phyloP scores from a whole-genome alignment of 2,113 vertebrate species.

The Clarias batrachus region DNA sequence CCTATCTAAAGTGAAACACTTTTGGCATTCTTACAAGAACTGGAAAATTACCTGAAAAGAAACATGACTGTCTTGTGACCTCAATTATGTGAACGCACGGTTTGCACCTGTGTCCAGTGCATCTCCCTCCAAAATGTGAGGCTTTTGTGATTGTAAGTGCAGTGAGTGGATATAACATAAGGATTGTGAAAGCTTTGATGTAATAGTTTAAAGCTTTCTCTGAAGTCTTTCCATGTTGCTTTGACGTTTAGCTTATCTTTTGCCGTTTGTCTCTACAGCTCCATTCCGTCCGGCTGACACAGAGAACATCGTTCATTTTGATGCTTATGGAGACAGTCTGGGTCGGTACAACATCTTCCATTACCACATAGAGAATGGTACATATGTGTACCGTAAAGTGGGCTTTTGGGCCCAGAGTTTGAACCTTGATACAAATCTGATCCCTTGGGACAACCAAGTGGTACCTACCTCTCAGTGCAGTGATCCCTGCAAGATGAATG shows the following conservation, averaged over 20 bases:
- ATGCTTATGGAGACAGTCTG: conserved; percentile 86
- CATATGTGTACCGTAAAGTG: conserved; percentile 87
- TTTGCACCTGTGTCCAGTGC: conserved; percentile 52
- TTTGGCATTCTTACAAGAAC: conserved; percentile 26
- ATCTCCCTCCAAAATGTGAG: conserved; percentile 13
- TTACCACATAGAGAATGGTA: conserved; percentile 79
- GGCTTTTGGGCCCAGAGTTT: conserved; percentile 95
- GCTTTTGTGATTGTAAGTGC: conserved; percentile 9
- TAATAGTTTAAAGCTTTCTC: conserved; percentile 18
- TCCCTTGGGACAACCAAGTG: conserved; percentile 79
- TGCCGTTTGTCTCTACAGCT: conserved; percentile 70
- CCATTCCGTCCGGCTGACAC: conserved; percentile 89
- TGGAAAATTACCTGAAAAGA: conserved; percentile 44
- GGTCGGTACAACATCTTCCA: conserved; percentile 98
- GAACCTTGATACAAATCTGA: conserved; percentile 81
- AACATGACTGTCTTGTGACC: conserved; percentile 36
- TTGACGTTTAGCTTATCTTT: conserved; percentile 32
- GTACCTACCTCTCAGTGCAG: conserved; percentile 93
- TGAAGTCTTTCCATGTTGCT: conserved; percentile 22
- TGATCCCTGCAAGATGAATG: conserved; percentile 92
- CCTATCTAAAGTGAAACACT: conserved; percentile 3
- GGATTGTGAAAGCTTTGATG: background rate
- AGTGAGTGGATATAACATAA: conserved; percentile 11
- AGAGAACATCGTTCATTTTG: conserved; percentile 83
- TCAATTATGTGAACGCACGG: conserved; percentile 55